Evolutionary conservation across 2,888 invertebrate species (phyloP).

Genomic region (Sinotaia quadrata): DNA sequence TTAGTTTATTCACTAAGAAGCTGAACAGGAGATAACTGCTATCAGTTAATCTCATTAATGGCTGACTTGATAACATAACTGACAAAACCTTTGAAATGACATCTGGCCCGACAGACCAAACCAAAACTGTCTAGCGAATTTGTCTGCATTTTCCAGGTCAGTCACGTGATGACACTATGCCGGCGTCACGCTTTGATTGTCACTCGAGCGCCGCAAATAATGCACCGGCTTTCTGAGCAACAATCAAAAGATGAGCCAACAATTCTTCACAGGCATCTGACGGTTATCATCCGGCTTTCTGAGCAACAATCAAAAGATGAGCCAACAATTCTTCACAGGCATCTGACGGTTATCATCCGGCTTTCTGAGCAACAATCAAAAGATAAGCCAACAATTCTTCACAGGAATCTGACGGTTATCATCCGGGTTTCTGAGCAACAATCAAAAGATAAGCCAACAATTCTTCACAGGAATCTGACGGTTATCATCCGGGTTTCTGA

Average conservation of each 20-base stretch:
- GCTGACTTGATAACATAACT: too few species aligned
- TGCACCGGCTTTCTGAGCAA: constrained; percentile 67
- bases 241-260: constrained; percentile 65
- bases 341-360: constrained; percentile 43
- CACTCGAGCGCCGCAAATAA: constrained; percentile 57
- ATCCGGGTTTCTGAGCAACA: constrained; percentile 69
- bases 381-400: constrained; percentile 46
- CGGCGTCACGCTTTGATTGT: constrained; percentile 65
- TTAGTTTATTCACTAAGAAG: too few species aligned
- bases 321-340: constrained; percentile 22
- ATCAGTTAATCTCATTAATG: too few species aligned
- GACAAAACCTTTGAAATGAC: too few species aligned
- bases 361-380: constrained; percentile 70
- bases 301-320: constrained; percentile 69
- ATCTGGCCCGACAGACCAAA: too few species aligned
- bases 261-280: not conserved
- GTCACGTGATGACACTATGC: constrained; percentile 27
- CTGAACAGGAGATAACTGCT: too few species aligned
- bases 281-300: constrained; percentile 66
- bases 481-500: too few species aligned
- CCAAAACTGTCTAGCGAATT: too few species aligned
- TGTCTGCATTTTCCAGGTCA: too few species aligned
- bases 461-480: not conserved
- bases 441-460: constrained; percentile 61
- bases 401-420: not conserved